Conservation (phyloP, 1,140 invertebrate genomes). For the Metaphire vulgaris region DNA sequence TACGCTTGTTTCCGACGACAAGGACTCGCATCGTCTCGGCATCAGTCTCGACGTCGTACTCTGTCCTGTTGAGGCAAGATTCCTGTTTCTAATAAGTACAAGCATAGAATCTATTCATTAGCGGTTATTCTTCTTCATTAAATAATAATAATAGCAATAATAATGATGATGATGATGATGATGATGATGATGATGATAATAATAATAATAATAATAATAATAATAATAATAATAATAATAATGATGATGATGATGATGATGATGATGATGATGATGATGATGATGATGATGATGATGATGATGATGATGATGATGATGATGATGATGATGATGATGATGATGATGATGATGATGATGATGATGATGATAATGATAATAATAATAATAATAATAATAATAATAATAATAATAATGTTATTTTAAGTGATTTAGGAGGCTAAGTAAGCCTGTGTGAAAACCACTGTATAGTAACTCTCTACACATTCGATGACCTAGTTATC, state of each 20-base stretch:
- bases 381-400: not conserved
- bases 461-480: too few species aligned
- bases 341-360: slow-evolving; percentile 1
- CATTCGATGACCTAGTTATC: too few species aligned
- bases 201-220: not conserved
- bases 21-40: not conserved
- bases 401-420: too few species aligned
- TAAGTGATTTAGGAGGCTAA: too few species aligned
- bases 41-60: not conserved
- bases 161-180: not conserved
- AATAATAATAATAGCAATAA: too few species aligned
- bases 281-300: slow-evolving; percentile 2
- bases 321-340: not conserved
- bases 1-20: slow-evolving; percentile 59
- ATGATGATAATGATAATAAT: not conserved
- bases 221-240: not conserved
- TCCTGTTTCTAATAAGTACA: too few species aligned
- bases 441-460: too few species aligned
- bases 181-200: not conserved
- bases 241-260: slow-evolving; percentile 3
- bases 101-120: too few species aligned
- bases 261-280: not conserved
- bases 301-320: slow-evolving; percentile 3
- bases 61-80: too few species aligned
- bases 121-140: too few species aligned